Evolutionary conservation across 1,140 invertebrate genomes (phyloP).

Genomic region (Teleopsis dalmanni): DNA sequence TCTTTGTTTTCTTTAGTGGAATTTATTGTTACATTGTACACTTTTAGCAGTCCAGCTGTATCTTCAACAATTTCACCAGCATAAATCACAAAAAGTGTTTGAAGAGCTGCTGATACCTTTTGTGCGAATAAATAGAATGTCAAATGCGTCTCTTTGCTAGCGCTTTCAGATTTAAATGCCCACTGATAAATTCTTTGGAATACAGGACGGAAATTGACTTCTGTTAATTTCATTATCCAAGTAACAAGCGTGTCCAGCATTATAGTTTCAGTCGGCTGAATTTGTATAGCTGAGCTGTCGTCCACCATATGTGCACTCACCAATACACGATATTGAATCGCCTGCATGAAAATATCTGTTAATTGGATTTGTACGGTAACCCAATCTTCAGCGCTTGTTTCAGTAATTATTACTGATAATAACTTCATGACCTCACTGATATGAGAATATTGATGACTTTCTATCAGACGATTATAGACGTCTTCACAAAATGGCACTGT

Average conservation of each 20-base stretch:
- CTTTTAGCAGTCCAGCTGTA: slow-evolving; percentile 60
- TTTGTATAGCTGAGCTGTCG: not conserved
- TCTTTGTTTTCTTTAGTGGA: too few relatives aligned
- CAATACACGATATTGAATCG: slow-evolving; percentile 60
- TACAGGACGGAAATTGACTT: slow-evolving; percentile 76
- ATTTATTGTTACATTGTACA: slow-evolving; percentile 51
- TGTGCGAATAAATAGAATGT: slow-evolving; percentile 59
- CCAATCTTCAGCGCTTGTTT: slow-evolving; percentile 55
- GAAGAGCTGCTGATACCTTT: slow-evolving; percentile 71
- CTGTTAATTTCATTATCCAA: slow-evolving; percentile 80
- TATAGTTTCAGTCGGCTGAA: slow-evolving; percentile 60
- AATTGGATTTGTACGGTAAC: slow-evolving; percentile 56
- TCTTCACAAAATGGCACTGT: slow-evolving; percentile 66
- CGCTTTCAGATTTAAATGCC: slow-evolving; percentile 57
- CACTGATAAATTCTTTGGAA: slow-evolving; percentile 83
- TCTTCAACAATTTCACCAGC: slow-evolving; percentile 78
- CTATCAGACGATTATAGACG: slow-evolving; percentile 56
- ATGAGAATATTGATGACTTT: slow-evolving; percentile 52
- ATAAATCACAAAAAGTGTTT: slow-evolving; percentile 83
- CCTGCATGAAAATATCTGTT: slow-evolving; percentile 65
- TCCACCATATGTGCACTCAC: not conserved
- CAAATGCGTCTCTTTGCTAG: slow-evolving; percentile 22
- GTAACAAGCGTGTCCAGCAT: slow-evolving; percentile 66
- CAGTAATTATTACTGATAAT: slow-evolving; percentile 60
- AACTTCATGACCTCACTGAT: slow-evolving; percentile 66